A percentile compares a stretch with the other conserved stretches of the same genome.
These are phyloP conservation scores for Drosophila nr. medialis DNA, from an alignment of 2,888 invertebrate genomes.

Conservation along the genomic window DNA sequence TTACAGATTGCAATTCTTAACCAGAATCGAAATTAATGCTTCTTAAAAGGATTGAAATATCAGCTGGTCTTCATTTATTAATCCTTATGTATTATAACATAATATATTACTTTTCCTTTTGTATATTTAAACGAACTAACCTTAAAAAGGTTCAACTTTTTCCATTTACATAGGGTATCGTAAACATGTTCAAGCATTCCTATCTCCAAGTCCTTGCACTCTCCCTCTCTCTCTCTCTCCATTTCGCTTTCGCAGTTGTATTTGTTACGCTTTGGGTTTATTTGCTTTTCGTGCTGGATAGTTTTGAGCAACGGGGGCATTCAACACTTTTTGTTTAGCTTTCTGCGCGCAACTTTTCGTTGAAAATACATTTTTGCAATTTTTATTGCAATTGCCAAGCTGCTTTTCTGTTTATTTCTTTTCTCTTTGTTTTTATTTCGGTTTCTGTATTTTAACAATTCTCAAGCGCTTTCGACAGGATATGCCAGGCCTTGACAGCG, in stretches of 20 bases:
- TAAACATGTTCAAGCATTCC: neutral
- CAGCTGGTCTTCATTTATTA: neutral
- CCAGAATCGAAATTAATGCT: too few relatives aligned
- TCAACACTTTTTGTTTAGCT: constrained; percentile 63
- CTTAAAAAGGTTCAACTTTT: too few relatives aligned
- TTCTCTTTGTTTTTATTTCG: neutral
- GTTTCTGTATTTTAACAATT: constrained; percentile 57
- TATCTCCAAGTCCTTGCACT: neutral
- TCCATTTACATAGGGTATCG: constrained; percentile 12
- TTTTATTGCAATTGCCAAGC: constrained; percentile 70
- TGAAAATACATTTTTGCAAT: constrained; percentile 46
- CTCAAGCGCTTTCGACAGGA: constrained; percentile 65
- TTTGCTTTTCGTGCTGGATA: constrained; percentile 37
- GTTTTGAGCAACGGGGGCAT: constrained; percentile 45
- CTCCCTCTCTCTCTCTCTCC: neutral
- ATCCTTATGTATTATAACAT: too few relatives aligned
- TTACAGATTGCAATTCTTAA: too few relatives aligned
- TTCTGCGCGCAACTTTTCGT: constrained; percentile 39
- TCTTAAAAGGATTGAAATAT: too few relatives aligned
- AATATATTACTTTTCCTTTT: neutral
- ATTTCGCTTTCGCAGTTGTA: neutral
- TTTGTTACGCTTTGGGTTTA: constrained; percentile 16
- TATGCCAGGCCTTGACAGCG: constrained; percentile 32
- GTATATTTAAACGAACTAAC: too few relatives aligned
- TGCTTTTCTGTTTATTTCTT: constrained; percentile 35